Evolutionary conservation across 2,888 invertebrate genomes (phyloP).

Genomic region (Heliconius erato): DNA sequence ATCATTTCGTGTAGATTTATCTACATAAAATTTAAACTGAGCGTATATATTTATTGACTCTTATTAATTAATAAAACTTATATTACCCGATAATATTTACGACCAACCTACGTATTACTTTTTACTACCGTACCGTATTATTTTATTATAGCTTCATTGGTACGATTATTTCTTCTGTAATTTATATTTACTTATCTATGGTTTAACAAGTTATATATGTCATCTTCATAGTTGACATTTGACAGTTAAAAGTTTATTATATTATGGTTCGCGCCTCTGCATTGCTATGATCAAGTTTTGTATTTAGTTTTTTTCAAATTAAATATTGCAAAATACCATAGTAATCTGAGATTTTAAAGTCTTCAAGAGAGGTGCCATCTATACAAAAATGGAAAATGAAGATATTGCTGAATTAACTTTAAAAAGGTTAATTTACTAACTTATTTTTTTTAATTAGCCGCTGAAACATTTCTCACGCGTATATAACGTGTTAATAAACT

Average conservation of each 20-base stretch:
- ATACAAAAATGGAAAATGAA: conserved; percentile 8
- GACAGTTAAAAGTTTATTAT: neutral
- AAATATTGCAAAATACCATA: neutral
- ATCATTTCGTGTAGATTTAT: too few relatives aligned
- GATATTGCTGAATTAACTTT: conserved; percentile 1
- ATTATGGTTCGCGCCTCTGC: neutral
- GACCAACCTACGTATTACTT: too few relatives aligned
- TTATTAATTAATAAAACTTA: too few relatives aligned
- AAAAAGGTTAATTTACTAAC: conserved; percentile 2
- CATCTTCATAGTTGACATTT: neutral
- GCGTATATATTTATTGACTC: too few relatives aligned
- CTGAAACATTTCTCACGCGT: neutral
- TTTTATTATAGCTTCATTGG: too few relatives aligned
- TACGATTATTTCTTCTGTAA: too few relatives aligned
- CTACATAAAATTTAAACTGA: too few relatives aligned
- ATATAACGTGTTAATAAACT: neutral
- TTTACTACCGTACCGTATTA: too few relatives aligned
- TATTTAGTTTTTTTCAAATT: neutral
- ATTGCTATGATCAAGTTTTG: neutral
- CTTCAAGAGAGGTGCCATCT: neutral
- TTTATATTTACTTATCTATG: too few relatives aligned
- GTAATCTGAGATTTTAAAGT: neutral
- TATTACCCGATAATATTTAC: too few relatives aligned
- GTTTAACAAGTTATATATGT: neutral
- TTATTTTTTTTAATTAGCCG: neutral